Evolutionary conservation across 2,113 vertebrate species (phyloP).

Genomic region (Micronycteris hirsuta): DNA sequence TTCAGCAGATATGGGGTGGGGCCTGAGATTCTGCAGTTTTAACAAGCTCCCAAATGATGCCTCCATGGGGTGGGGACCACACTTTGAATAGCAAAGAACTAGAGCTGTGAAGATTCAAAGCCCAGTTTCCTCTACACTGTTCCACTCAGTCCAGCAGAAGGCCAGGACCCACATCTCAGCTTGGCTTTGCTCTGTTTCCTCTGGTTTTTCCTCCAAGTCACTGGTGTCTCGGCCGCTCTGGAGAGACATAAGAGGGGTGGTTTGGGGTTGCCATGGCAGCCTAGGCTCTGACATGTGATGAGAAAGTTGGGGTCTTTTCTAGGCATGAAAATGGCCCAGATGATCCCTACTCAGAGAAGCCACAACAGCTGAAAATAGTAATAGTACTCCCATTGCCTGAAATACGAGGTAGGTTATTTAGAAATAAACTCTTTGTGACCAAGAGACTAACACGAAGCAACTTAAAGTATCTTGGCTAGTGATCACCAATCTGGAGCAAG

Average conservation of each 20-base stretch:
- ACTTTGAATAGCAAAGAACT: not conserved
- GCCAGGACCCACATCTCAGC: accelerated
- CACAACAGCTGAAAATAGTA: not conserved
- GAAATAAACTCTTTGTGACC: not conserved
- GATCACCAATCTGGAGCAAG: not conserved
- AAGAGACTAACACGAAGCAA: not conserved
- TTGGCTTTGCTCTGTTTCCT: not conserved
- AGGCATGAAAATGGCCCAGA: not conserved
- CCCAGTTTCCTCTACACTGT: not conserved
- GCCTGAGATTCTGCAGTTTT: not conserved
- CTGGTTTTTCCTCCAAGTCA: not conserved
- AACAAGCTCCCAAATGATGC: not conserved
- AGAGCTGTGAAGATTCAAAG: not conserved
- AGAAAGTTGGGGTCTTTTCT: not conserved
- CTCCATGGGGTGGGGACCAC: accelerated
- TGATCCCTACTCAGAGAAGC: not conserved
- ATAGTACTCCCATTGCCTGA: not conserved
- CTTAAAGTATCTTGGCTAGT: too few relatives aligned
- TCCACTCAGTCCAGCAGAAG: not conserved
- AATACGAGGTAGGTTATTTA: not conserved
- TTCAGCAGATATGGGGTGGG: not conserved
- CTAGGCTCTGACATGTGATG: not conserved
- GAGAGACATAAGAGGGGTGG: not conserved
- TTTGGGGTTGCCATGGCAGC: not conserved
- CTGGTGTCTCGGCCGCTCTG: not conserved